Evolutionary conservation across 2,797 vertebrate species (phyloP), one percentile per base, ranked within the genome.

Genomic region (Coilia nasus): DNA sequence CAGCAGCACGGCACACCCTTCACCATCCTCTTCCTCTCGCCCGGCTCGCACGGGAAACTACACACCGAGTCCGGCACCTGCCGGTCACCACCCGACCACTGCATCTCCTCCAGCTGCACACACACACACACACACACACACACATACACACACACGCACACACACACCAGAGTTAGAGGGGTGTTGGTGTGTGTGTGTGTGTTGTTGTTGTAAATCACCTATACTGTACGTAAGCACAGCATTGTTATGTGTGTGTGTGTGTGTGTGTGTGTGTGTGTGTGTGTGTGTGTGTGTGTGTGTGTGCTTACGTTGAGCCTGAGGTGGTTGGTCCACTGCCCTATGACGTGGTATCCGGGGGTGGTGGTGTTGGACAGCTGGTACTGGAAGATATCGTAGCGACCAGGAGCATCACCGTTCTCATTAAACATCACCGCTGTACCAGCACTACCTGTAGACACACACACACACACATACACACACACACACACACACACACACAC

Each of bases 1-100:
- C 98, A 99, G 91, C 98, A 99, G 95, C 98, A 99, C 2, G 98
- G 97, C 85, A 98, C 97, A 2, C 98, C 98, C 90, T 99, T 99
- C 90, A 99, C 98, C 81, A 97, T 95, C 94, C 99, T 98, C 91
- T 99, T 99, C 92, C 97, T 92, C 87, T 97, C 96, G 0, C 97
- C 97, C 0, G 96, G 86, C 31, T 96, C 93, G 0, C 97, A 98
- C 0, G 97, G 97, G 3, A 97, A 96, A 87, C 97, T 98, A 93
- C 97, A 98, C 54, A 96, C 96, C 0, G 97, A 98, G 0, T 93
- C 91, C 0, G 97, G 97, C 17, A 96, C 91, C 75, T 91, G 94
- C 0, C 0, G 92, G 56, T 94, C 91, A 0, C 95, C 96, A 0
- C 95, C 96, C 0, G 92, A 94, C 97, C 96, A 97, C 92, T 95